Base-by-base conservation (phyloP, 2,113 vertebrate genomes). In the Aptenodytes forsteri region DNA sequence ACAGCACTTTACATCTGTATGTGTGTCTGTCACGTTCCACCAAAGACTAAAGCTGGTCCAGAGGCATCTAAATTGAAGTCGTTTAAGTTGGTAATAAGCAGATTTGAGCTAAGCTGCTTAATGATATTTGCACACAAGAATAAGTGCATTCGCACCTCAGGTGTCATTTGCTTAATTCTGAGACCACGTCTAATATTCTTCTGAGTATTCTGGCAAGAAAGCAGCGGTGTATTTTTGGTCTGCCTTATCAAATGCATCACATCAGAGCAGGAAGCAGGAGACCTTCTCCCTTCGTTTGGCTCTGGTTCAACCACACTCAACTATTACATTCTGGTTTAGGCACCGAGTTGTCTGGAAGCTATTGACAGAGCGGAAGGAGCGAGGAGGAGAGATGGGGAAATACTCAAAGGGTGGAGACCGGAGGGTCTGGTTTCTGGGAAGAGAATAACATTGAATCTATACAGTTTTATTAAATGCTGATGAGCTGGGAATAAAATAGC, bases 271-370 rank as follows among this genome's bases (percentile, higher is more conserved):
- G 58, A 95, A 92, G 46, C 58, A 83, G 83, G 49, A 86, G 83
- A 86, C 27, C 44, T 79, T 61, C 73, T 90, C 56, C 87, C 66
- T 65, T 14, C 13, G 3, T 66, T 50, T 96, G 93, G 91, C 89
- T 92, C 36, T 54, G 27, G n/a, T 79, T 96, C 94, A 96, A 12
- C 44, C 67, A 77, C 67, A 86, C 64, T 97, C 76, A 83, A 77
- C 29, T 88, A 47, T 16, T 54, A 65, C 21, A 56, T 44, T 83
- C 83, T 62, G 12, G 58, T 80, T 77, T 49, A 86, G 96, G 96
- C 95, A 95, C 93, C 96, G 50, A 50, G 34, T 49, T 93, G 93
- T 95, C 96, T 96, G 89, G 65, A 81, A 92, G 34, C 62, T 79
- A 80, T 3, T 83, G 89, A 88, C 34, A 72, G 61, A 56, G 34